Percentiles rank a stretch among this genome's conserved stretches.
Conservation (phyloP, 2,113 vertebrate species). For the Etheostoma spectabile region DNA sequence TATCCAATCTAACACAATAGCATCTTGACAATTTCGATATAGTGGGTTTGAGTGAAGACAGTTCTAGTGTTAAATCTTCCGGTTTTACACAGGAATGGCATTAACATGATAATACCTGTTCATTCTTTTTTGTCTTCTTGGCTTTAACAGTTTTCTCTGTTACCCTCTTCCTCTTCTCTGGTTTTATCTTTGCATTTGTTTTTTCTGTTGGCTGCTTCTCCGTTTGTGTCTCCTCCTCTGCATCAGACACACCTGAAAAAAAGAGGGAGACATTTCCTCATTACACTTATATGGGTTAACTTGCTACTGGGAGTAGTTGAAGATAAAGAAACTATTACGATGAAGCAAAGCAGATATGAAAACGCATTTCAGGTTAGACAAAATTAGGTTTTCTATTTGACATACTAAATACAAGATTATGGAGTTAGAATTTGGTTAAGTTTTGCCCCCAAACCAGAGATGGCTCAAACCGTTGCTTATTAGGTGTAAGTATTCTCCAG, state of each 20-base stretch:
- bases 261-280: background rate
- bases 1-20: background rate
- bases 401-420: background rate
- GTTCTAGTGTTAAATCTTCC: background rate
- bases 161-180: constrained; percentile 73
- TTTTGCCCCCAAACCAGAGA: constrained; percentile 6
- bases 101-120: constrained; percentile 48
- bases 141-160: constrained; percentile 54
- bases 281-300: constrained; percentile 13
- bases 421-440: background rate
- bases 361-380: background rate
- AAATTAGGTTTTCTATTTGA: background rate
- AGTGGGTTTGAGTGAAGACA: background rate
- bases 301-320: background rate
- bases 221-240: constrained; percentile 50
- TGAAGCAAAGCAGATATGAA: background rate
- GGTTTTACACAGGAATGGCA: background rate
- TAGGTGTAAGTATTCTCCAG: background rate
- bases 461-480: background rate
- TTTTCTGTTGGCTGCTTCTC: constrained; percentile 43
- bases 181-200: constrained; percentile 27
- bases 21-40: background rate
- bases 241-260: constrained; percentile 67
- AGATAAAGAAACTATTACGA: background rate
- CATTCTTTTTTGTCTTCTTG: constrained; percentile 76